Conservation (phyloP, 1,140 invertebrate species). For the Apocrypta bakeri region DNA sequence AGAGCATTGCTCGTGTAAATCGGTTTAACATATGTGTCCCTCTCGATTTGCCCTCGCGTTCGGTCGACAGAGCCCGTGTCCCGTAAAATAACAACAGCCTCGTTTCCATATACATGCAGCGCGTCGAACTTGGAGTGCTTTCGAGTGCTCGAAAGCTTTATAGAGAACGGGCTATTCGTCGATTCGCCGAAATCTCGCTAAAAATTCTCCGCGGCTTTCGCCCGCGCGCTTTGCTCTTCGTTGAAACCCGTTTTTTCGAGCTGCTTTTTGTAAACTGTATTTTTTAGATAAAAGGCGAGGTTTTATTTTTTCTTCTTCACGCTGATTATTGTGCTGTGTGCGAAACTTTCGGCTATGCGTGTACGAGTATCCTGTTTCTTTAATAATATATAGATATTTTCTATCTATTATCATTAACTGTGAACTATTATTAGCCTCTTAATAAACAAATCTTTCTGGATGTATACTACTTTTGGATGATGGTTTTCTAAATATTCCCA, state of each 20-base stretch:
- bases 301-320: no score
- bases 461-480: no score
- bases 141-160: background rate
- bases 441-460: no score
- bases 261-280: background rate
- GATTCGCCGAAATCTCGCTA: constrained; percentile 38
- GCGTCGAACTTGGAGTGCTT: constrained; percentile 34
- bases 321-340: no score
- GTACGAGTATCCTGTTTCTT: no score
- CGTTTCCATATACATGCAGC: constrained; percentile 26
- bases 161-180: background rate
- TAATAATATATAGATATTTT: no score
- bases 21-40: constrained; percentile 25
- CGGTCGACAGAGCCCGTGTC: background rate
- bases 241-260: background rate
- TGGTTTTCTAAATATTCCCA: no score
- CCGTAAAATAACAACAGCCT: constrained; percentile 46
- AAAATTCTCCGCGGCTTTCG: constrained; percentile 19
- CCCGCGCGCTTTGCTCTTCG: background rate
- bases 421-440: no score
- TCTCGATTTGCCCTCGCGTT: background rate
- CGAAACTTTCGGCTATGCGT: no score
- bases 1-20: constrained; percentile 23
- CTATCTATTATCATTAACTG: no score
- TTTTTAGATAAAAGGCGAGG: background rate